These are phyloP conservation scores for Pao palembangensis DNA, from an alignment of 2,113 vertebrate species.

Conservation along the genomic window DNA sequence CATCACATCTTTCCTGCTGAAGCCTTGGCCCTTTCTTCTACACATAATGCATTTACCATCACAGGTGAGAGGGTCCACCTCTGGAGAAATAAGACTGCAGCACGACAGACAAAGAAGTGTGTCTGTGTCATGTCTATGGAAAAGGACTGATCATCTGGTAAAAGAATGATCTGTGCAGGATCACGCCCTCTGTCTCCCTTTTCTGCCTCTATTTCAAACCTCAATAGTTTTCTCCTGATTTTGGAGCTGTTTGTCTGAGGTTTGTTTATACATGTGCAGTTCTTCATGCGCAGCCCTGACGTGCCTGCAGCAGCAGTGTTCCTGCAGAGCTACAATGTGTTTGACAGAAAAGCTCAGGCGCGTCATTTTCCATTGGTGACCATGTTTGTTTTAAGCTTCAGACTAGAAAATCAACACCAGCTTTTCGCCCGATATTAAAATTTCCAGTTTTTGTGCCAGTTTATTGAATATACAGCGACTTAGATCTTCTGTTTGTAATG, in stretches of 20 bases:
- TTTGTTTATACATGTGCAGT: constrained; percentile 39
- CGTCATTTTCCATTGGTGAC: no score
- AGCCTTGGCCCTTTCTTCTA: constrained; percentile 22
- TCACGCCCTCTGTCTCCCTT: constrained; percentile 32
- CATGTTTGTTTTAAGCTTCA: no score
- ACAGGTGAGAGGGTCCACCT: constrained; percentile 10
- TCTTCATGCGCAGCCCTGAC: constrained; percentile 16
- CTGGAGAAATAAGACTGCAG: constrained; percentile 24
- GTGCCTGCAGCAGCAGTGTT: background rate
- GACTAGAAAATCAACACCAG: no score
- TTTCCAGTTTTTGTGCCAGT: no score
- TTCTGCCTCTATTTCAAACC: constrained; percentile 22
- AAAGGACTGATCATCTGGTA: constrained; percentile 64
- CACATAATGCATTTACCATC: constrained; percentile 58
- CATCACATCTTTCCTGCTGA: constrained; percentile 12
- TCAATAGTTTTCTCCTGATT: constrained; percentile 12
- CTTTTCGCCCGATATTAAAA: no score
- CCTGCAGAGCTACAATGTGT: no score
- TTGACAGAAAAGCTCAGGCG: no score
- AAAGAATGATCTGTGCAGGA: constrained; percentile 56
- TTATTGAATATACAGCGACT: no score
- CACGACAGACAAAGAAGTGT: constrained; percentile 36
- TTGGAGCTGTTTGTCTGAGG: constrained; percentile 22
- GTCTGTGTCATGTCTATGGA: constrained; percentile 43
- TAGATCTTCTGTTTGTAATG: no score